A percentile compares a stretch with the other conserved stretches of the same genome.
phyloP scores from a whole-genome alignment of 2,797 vertebrate genomes.

The Sebastes paucispinis region DNA sequence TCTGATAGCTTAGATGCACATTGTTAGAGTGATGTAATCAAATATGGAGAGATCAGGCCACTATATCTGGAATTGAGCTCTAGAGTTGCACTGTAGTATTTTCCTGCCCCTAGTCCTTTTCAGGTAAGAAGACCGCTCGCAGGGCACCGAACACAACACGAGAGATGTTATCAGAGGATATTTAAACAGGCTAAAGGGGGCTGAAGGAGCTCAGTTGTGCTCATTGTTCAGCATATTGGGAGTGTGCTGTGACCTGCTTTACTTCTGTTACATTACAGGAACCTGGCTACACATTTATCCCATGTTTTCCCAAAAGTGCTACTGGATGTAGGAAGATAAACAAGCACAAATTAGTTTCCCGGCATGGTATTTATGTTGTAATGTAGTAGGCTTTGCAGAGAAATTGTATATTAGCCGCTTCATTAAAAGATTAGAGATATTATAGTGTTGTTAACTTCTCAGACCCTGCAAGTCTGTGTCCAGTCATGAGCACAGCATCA shows the following conservation, averaged over 20 bases:
- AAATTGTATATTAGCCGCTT: background rate
- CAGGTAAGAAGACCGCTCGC: conserved; percentile 45
- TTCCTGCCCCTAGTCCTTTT: conserved; percentile 51
- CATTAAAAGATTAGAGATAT: background rate
- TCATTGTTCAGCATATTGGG: conserved; percentile 70
- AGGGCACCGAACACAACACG: conserved; percentile 33
- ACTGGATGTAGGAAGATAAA: background rate
- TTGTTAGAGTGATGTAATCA: conserved; percentile 45
- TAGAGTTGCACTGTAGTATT: conserved; percentile 38
- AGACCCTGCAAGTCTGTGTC: background rate
- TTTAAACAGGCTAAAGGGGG: conserved; percentile 66
- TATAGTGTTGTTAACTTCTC: background rate
- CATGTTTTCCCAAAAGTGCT: conserved; percentile 5
- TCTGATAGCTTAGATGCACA: conserved; percentile 21
- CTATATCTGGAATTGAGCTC: conserved; percentile 32
- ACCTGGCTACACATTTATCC: conserved; percentile 31
- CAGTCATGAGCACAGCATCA: background rate
- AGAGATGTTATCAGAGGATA: conserved; percentile 75
- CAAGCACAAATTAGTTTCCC: background rate
- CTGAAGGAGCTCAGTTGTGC: conserved; percentile 61
- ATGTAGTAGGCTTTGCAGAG: background rate
- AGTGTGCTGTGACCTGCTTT: conserved; percentile 76
- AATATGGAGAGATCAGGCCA: conserved; percentile 32
- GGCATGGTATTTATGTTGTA: background rate
- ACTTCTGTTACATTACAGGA: conserved; percentile 66